Conservation (phyloP, 2,113 vertebrate species). For the Leuciscus idus region DNA sequence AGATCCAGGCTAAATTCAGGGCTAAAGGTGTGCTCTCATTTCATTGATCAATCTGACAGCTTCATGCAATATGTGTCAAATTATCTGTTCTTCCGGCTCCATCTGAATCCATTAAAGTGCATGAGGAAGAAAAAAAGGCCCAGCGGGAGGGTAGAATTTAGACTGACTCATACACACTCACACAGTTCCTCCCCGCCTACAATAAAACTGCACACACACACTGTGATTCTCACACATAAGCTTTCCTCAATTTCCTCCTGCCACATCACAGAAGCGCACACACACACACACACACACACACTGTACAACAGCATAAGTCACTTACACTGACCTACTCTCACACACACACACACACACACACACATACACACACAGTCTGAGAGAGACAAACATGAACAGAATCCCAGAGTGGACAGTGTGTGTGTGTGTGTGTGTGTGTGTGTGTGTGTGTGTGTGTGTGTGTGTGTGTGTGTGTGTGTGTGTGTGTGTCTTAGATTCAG, state of each 20-base stretch:
- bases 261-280: neutral
- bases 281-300: constrained; percentile 5
- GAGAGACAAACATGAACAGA: neutral
- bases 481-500: neutral
- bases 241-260: constrained; percentile 31
- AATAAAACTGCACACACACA: constrained; percentile 22
- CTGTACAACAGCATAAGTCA: constrained; percentile 6
- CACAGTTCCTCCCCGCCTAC: constrained; percentile 18
- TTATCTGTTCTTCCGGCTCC: constrained; percentile 1
- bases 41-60: constrained; percentile 13
- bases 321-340: neutral
- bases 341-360: neutral
- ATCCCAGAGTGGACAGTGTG: neutral
- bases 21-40: constrained; percentile 10
- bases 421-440: neutral
- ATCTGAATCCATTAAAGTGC: constrained; percentile 27
- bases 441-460: neutral
- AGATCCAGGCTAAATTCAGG: neutral
- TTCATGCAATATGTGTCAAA: constrained; percentile 9
- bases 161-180: constrained; percentile 50
- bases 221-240: neutral
- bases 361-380: too few relatives aligned
- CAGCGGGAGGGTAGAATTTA: constrained; percentile 36
- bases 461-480: neutral
- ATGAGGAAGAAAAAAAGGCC: constrained; percentile 8